Evolutionary conservation across 2,113 vertebrate genomes (phyloP).

Genomic region (Odocoileus virginianus): DNA sequence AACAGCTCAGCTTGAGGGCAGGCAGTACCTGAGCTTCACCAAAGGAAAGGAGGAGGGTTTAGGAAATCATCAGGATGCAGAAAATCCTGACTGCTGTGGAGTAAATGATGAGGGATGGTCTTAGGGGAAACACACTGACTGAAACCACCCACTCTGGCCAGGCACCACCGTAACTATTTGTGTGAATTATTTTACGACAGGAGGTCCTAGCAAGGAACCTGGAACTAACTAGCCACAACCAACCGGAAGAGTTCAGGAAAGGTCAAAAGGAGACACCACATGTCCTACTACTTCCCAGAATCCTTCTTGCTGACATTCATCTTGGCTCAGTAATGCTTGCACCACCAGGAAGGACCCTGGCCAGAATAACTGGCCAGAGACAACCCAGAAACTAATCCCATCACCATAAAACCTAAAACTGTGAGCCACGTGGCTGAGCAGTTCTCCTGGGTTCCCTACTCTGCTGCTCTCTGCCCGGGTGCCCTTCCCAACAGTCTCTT

Average conservation of each 20-base stretch:
- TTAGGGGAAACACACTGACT: background rate
- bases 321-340: background rate
- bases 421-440: background rate
- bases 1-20: background rate
- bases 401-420: background rate
- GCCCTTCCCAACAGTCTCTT: background rate
- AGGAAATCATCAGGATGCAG: background rate
- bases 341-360: background rate
- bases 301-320: background rate
- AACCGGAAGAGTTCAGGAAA: background rate
- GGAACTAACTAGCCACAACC: background rate
- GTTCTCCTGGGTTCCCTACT: background rate
- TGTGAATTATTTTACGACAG: background rate
- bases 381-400: background rate
- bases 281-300: background rate
- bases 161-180: background rate
- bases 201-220: background rate
- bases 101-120: background rate
- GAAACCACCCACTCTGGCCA: background rate
- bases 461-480: background rate
- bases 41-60: background rate
- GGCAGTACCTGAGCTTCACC: background rate
- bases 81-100: background rate
- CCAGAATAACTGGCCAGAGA: background rate
- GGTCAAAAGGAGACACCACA: background rate